These are phyloP conservation scores for Cygnus olor DNA, from an alignment of 2,797 vertebrate species.

Conservation along the genomic window DNA sequence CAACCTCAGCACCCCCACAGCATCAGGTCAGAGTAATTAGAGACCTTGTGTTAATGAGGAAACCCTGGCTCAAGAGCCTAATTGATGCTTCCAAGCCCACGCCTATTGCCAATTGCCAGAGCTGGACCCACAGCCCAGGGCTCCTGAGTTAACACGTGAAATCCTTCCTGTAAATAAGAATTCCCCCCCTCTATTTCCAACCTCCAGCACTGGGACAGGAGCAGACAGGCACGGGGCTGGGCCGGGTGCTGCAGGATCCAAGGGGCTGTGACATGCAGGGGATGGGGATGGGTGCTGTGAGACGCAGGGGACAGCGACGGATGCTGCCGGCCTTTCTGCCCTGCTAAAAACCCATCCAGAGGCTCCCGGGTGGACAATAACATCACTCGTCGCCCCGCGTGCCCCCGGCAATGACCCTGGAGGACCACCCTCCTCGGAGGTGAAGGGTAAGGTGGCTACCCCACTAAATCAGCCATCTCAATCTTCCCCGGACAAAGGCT, in stretches of 20 bases:
- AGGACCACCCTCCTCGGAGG: conserved; percentile 29
- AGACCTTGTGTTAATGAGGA: conserved; percentile 5
- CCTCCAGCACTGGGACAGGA: background rate
- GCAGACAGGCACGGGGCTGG: accelerated
- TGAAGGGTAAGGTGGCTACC: background rate
- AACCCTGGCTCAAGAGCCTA: background rate
- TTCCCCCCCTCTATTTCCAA: background rate
- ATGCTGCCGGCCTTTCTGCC: background rate
- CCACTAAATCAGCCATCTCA: conserved; percentile 11
- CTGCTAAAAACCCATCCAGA: accelerated
- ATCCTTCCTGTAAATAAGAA: background rate
- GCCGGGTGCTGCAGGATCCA: background rate
- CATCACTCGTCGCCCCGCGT: accelerated
- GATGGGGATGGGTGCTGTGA: accelerated
- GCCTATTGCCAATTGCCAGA: background rate
- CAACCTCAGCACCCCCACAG: background rate
- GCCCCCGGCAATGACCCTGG: conserved; percentile 1
- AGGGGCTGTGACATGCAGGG: too few relatives aligned
- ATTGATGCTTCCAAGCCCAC: background rate
- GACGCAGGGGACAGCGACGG: background rate
- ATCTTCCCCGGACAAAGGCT: conserved; percentile 50
- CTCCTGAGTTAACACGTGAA: background rate
- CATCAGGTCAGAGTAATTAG: conserved; percentile 28
- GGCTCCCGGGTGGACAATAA: background rate
- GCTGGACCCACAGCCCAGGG: background rate